phyloP scores from a whole-genome alignment of 1,140 invertebrate species.

The silkworm (Bombyx mori) region DNA sequence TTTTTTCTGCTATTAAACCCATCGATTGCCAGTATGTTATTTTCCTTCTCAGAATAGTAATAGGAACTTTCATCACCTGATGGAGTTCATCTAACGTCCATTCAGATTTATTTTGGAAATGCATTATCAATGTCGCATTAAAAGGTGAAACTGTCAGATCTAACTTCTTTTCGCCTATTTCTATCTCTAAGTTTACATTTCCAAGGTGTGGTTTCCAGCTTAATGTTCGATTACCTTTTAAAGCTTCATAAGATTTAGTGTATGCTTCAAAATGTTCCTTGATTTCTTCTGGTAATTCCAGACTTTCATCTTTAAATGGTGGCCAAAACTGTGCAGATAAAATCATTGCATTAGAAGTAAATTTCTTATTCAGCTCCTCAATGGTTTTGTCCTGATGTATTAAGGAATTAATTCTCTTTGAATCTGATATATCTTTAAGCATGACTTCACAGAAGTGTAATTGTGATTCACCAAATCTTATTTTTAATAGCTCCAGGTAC shows the following conservation, averaged over 20 bases:
- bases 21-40: slow-evolving; percentile 94
- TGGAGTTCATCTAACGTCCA: slow-evolving; percentile 90
- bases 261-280: slow-evolving; percentile 88
- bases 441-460: slow-evolving; percentile 99
- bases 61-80: slow-evolving; percentile 86
- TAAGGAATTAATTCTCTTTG: slow-evolving; percentile 89
- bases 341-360: slow-evolving; percentile 84
- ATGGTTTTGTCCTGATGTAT: slow-evolving; percentile 82
- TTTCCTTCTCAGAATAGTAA: slow-evolving; percentile 85
- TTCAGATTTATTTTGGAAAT: slow-evolving; percentile 90
- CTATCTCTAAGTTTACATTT: slow-evolving; percentile 92
- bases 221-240: slow-evolving; percentile 95
- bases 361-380: slow-evolving; percentile 71
- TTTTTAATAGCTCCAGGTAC: slow-evolving; percentile 95
- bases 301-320: slow-evolving; percentile 93
- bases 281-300: slow-evolving; percentile 87
- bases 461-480: slow-evolving; percentile 95
- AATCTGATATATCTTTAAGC: slow-evolving; percentile 96
- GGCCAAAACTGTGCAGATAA: slow-evolving; percentile 99
- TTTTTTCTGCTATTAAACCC: slow-evolving; percentile 84
- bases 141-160: slow-evolving; percentile 91
- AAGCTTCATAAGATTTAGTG: slow-evolving; percentile 91
- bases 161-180: slow-evolving; percentile 86
- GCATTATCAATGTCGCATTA: slow-evolving; percentile 94
- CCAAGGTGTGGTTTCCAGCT: slow-evolving; percentile 96